Evolutionary conservation across 2,113 vertebrate genomes (phyloP).

Genomic region (Ovis canadensis): DNA sequence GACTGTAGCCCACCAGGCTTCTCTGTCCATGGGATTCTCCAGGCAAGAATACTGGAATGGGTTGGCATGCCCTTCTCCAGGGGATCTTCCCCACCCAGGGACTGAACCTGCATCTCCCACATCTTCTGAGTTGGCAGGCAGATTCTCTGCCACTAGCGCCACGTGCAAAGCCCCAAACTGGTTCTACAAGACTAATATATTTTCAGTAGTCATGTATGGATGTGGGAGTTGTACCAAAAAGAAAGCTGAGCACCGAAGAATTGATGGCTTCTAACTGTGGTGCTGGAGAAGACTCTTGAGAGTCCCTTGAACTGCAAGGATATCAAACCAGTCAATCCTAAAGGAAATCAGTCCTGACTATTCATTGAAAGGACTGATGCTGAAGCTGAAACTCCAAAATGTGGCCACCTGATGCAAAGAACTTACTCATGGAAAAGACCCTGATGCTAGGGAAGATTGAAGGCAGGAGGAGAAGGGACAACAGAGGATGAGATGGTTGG

Average conservation of each 20-base stretch:
- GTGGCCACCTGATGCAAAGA: background rate
- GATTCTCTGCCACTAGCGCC: background rate
- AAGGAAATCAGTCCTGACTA: background rate
- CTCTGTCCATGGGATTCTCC: background rate
- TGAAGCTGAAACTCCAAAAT: background rate
- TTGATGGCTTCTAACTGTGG: background rate
- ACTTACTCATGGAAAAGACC: background rate
- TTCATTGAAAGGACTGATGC: background rate
- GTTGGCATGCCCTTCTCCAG: background rate
- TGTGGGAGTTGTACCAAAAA: background rate
- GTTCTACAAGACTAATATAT: background rate
- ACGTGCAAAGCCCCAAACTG: background rate
- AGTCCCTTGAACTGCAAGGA: background rate
- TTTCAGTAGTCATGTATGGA: background rate
- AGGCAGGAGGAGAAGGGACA: background rate
- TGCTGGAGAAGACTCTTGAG: background rate
- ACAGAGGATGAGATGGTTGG: background rate
- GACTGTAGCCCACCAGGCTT: background rate
- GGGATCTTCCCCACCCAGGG: background rate
- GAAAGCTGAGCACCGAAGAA: background rate
- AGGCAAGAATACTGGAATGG: background rate
- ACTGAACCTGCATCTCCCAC: fast-evolving
- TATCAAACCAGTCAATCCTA: background rate
- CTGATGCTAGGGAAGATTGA: background rate
- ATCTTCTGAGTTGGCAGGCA: background rate